Percentiles rank a stretch among this genome's conserved stretches.
phyloP scores from a whole-genome alignment of 1,140 invertebrate species.

The Drosophila subpulchrella region DNA sequence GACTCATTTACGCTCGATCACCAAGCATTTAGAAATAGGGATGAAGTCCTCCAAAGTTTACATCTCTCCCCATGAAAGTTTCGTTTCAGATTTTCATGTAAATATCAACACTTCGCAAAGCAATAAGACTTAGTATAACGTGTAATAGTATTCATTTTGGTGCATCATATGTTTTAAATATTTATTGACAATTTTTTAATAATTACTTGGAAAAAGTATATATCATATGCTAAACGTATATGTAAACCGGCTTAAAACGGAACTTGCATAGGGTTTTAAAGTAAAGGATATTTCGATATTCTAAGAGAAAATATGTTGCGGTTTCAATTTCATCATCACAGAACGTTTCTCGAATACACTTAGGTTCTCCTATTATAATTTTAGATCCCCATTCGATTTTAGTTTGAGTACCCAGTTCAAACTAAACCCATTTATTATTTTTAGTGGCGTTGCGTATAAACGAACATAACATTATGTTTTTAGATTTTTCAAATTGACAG shows the following conservation, averaged over 20 bases:
- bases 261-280: neutral
- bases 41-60: neutral
- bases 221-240: neutral
- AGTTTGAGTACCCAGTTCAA: neutral
- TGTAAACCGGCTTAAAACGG: neutral
- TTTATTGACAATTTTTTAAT: neutral
- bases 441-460: neutral
- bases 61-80: neutral
- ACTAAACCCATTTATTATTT: neutral
- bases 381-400: neutral
- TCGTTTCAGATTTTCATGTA: neutral
- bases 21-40: neutral
- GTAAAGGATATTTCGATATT: neutral
- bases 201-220: neutral
- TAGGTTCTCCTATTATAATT: neutral
- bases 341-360: slow-evolving; percentile 1
- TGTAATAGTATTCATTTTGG: neutral
- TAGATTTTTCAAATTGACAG: neutral
- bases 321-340: neutral
- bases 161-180: neutral
- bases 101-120: neutral
- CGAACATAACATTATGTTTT: neutral
- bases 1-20: slow-evolving; percentile 1
- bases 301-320: neutral
- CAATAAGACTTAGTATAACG: neutral